Evolutionary conservation across 2,113 vertebrate species (phyloP).

Genomic region (Bos javanicus): DNA sequence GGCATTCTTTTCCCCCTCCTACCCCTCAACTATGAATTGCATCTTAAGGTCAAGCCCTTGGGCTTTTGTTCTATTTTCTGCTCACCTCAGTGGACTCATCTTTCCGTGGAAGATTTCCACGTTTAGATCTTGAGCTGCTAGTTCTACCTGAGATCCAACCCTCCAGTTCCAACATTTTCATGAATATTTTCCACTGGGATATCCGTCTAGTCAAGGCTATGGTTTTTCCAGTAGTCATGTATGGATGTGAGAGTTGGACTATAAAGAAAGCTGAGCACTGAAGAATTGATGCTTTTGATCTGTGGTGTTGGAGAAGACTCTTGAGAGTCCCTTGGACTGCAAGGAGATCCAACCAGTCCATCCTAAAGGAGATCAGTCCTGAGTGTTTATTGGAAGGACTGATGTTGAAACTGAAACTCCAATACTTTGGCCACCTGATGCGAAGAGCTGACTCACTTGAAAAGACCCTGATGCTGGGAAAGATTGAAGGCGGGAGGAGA

Average conservation of each 20-base stretch:
- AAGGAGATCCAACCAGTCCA: background rate
- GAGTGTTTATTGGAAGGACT: background rate
- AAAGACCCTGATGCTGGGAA: background rate
- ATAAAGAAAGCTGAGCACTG: background rate
- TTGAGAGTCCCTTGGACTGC: background rate
- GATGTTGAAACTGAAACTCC: background rate
- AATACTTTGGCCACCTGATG: background rate
- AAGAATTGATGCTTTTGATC: background rate
- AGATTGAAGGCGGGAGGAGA: background rate
- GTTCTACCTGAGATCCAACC: background rate
- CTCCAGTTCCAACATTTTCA: background rate
- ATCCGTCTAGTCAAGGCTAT: background rate
- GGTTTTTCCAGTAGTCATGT: background rate
- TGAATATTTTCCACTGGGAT: background rate
- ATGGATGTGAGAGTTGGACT: background rate
- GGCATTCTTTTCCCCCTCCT: background rate
- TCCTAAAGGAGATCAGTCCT: background rate
- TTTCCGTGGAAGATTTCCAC: background rate
- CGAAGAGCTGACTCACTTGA: background rate
- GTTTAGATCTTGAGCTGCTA: background rate
- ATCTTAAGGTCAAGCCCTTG: background rate
- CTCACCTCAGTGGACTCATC: background rate
- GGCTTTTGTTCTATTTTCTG: constrained; percentile 25
- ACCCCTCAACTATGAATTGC: background rate
- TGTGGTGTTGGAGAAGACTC: background rate